phyloP scores from a whole-genome alignment of 1,140 invertebrate species.

The Nasonia vitripennis region DNA sequence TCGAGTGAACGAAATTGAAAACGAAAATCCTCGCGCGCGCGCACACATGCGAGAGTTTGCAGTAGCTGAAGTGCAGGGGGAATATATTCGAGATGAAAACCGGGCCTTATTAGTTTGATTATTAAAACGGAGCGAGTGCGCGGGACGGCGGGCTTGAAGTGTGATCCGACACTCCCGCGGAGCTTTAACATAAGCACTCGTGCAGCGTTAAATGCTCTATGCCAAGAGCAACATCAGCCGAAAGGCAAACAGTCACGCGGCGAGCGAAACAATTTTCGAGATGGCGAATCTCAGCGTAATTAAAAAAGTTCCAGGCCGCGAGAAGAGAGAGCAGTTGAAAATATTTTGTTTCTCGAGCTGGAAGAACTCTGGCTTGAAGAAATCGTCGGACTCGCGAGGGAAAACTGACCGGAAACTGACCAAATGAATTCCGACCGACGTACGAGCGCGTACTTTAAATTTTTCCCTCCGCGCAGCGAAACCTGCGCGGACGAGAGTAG shows the following conservation, averaged over 20 bases:
- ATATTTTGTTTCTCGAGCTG: slow-evolving; percentile 7
- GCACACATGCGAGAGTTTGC: background rate
- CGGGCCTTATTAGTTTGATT: background rate
- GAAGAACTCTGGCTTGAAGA: background rate
- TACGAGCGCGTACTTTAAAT: background rate
- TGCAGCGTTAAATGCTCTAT: background rate
- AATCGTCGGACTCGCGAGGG: background rate
- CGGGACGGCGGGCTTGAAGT: background rate
- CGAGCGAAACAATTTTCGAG: background rate
- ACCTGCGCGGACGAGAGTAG: background rate
- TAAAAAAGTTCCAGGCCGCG: slow-evolving; percentile 2
- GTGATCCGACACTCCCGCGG: background rate
- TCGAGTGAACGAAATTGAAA: slow-evolving; percentile 17
- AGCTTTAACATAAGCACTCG: no score
- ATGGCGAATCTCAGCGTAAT: background rate
- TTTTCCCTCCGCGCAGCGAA: background rate
- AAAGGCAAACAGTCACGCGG: background rate
- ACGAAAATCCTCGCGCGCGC: background rate
- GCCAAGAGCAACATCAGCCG: background rate
- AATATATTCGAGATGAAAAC: background rate
- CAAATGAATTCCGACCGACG: slow-evolving; percentile 30
- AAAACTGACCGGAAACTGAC: slow-evolving; percentile 27
- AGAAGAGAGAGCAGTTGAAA: slow-evolving; percentile 11
- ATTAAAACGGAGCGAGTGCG: background rate
- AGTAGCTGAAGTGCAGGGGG: background rate